phyloP scores from a whole-genome alignment of 1,140 invertebrate species.

The Muscidifurax raptorellus region DNA sequence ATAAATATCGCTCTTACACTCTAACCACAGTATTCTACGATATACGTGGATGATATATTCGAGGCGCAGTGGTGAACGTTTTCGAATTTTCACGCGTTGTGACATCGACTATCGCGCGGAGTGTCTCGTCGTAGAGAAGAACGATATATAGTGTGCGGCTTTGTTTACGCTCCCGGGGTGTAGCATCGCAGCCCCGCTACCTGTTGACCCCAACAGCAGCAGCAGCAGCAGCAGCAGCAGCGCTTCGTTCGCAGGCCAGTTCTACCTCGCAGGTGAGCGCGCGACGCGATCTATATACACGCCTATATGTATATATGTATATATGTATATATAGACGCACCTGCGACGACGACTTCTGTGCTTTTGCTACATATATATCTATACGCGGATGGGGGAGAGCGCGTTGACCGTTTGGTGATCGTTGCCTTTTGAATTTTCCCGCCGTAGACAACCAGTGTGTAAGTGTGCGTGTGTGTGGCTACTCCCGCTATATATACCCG shows the following conservation, averaged over 20 bases:
- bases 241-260: not conserved
- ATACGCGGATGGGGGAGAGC: too few species aligned
- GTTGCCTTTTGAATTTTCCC: slow-evolving; percentile 2
- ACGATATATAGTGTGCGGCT: slow-evolving; percentile 16
- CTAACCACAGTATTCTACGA: not conserved
- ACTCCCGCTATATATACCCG: not conserved
- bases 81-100: too few species aligned
- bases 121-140: not conserved
- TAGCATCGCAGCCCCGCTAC: slow-evolving; percentile 43
- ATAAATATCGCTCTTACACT: too few species aligned
- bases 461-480: not conserved
- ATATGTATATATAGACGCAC: too few species aligned
- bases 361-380: too few species aligned
- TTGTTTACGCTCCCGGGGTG: slow-evolving; percentile 43
- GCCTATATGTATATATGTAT: too few species aligned
- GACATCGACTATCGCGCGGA: not conserved
- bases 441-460: too few species aligned
- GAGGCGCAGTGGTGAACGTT: not conserved
- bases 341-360: too few species aligned
- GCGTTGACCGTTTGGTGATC: not conserved
- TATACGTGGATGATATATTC: not conserved
- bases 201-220: slow-evolving; percentile 53
- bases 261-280: slow-evolving; percentile 10
- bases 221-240: slow-evolving; percentile 11
- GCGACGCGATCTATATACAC: not conserved